Evolutionary conservation across 1,140 invertebrate genomes (phyloP), one percentile per base, ranked within the genome.

Genomic region (Pectinophora gossypiella): DNA sequence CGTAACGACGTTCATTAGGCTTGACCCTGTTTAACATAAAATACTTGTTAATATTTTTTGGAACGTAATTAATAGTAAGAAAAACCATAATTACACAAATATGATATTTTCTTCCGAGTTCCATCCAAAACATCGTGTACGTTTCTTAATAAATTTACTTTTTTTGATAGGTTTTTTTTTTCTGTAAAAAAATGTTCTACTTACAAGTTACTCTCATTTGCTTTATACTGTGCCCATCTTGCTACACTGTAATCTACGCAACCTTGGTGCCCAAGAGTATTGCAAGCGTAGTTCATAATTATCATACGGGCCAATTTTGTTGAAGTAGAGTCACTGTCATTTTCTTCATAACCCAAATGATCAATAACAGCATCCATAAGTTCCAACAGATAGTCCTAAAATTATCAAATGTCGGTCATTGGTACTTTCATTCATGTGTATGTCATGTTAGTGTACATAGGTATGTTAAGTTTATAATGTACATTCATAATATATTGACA

Each of bases 271-370:
- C 79, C 88, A 5, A 91, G 68, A 15, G 15, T 40, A 44, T 87
- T 75, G 61, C 92, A 93, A 1, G 90, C 90, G 63, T 79, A 87
- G 32, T 80, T 83, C 35, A 91, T 69, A 0, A 91, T 76, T 40
- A 86, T 88, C 58, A 74, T 78, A 51, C 89, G 80, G 54, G 90
- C 76, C 10, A 90, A 61, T 35, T 87, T 84, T 0, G 66, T 78
- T 2, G 89, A 77, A 16, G 77, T 69, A 20, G 79, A 68, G 44
- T 90, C 89, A 9, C 15, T 58, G 0, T 47, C 0, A 0, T 36
- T 40, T 43, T 89, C 88, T 0, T 83, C 57, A 43, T 81, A 90
- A 18, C 85, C 83, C 9, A 90, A 59, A 27, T 80, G 48, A 3
- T 81, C 46, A 19, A 89, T 87, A 0, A 72, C 78, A 12, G 73